Conservation (phyloP, 2,888 invertebrate species). For the Drosophila barbarae region DNA sequence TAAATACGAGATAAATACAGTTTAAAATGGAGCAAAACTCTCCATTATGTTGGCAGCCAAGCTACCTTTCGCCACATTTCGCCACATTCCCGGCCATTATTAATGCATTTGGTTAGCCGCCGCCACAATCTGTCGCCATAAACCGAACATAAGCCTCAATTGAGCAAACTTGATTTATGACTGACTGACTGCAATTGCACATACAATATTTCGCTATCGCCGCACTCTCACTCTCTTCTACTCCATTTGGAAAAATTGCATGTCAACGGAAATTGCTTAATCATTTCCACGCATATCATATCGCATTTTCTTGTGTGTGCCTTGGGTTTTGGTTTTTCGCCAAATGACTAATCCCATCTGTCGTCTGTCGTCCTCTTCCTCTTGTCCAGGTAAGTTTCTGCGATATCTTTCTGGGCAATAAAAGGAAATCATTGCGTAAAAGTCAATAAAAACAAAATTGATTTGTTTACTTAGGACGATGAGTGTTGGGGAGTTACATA, state of each 20-base stretch:
- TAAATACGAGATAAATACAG: conserved; percentile 8
- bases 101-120: conserved; percentile 31
- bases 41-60: conserved; percentile 10
- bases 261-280: conserved; percentile 69
- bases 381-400: conserved; percentile 60
- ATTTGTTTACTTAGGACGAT: conserved; percentile 61
- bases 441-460: conserved; percentile 60
- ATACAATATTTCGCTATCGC: conserved; percentile 4
- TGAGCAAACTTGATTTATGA: conserved; percentile 58
- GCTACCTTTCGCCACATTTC: conserved; percentile 23
- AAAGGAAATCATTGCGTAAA: conserved; percentile 66
- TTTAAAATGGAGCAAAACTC: conserved; percentile 9
- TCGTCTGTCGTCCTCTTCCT: conserved; percentile 35
- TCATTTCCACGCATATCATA: conserved; percentile 62
- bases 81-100: conserved; percentile 34
- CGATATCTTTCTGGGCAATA: conserved; percentile 13
- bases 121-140: conserved; percentile 40
- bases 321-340: conserved; percentile 2
- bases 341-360: conserved; percentile 52
- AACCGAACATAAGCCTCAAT: conserved; percentile 31
- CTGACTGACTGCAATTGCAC: conserved; percentile 17
- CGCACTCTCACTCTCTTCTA: conserved; percentile 22
- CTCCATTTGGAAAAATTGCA: conserved; percentile 43
- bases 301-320: conserved; percentile 29
- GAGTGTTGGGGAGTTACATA: conserved; percentile 38